Conservation (phyloP, 2,797 vertebrate genomes). For the Pseudochromis fuscus region DNA sequence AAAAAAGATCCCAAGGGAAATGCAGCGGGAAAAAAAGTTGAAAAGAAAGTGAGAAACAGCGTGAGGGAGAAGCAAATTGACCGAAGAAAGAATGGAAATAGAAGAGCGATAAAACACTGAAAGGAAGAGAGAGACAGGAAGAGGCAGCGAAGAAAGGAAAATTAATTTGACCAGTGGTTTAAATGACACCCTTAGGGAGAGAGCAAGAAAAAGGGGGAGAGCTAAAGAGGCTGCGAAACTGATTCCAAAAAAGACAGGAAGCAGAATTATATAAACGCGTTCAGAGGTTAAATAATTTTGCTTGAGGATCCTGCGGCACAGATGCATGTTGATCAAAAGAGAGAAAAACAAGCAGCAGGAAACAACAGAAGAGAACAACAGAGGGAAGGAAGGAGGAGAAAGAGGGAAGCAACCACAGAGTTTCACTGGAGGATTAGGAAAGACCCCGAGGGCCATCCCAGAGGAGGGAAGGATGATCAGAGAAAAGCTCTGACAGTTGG, state of each 20-base stretch:
- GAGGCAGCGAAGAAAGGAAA: constrained; percentile 41
- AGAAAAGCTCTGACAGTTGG: constrained; percentile 64
- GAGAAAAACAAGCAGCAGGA: constrained; percentile 16
- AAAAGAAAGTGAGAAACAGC: constrained; percentile 46
- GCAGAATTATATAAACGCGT: constrained; percentile 33
- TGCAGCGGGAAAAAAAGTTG: constrained; percentile 35
- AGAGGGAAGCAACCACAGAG: constrained; percentile 18
- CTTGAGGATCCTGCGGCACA: constrained; percentile 36
- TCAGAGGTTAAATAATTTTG: constrained; percentile 49
- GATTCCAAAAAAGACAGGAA: constrained; percentile 13
- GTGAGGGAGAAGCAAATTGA: constrained; percentile 42
- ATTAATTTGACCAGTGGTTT: constrained; percentile 56
- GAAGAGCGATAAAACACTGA: constrained; percentile 35
- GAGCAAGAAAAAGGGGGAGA: neutral
- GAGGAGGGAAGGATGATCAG: constrained; percentile 64
- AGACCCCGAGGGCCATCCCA: constrained; percentile 60
- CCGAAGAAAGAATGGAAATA: constrained; percentile 31
- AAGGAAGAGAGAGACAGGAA: constrained; percentile 19
- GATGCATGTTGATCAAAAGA: constrained; percentile 27
- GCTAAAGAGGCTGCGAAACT: constrained; percentile 20
- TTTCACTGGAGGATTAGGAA: constrained; percentile 65
- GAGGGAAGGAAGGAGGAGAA: constrained; percentile 22
- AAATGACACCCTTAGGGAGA: constrained; percentile 49
- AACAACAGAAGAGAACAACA: constrained; percentile 21
- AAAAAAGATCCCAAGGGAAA: constrained; percentile 56